Evolutionary conservation across 2,888 invertebrate genomes (phyloP).

Genomic region (Sipha maydis): DNA sequence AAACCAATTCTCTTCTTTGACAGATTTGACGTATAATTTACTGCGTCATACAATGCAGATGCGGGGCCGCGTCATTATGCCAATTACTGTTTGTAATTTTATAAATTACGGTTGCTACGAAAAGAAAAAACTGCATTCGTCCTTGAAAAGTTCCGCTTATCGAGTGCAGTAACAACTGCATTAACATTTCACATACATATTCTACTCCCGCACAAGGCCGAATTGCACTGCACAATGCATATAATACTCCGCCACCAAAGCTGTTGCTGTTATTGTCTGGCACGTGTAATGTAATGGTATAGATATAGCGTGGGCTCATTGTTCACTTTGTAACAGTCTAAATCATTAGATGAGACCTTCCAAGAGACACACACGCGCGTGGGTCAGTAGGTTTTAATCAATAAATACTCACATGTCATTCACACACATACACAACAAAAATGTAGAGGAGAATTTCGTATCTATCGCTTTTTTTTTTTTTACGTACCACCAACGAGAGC

Average conservation of each 20-base stretch:
- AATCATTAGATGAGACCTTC: slow-evolving; percentile 17
- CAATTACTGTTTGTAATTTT: background rate
- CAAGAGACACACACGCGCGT: background rate
- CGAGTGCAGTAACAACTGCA: slow-evolving; percentile 48
- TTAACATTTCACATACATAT: slow-evolving; percentile 22
- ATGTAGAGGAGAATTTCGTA: background rate
- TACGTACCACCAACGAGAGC: background rate
- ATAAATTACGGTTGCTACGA: slow-evolving; percentile 3
- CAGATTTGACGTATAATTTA: background rate
- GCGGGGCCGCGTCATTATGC: background rate
- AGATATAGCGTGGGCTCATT: slow-evolving; percentile 12
- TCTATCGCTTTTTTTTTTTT: background rate
- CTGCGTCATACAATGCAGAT: background rate
- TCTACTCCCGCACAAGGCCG: slow-evolving; percentile 36
- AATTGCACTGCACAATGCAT: slow-evolving; percentile 5
- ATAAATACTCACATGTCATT: background rate
- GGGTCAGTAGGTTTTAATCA: background rate
- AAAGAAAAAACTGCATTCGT: slow-evolving; percentile 33
- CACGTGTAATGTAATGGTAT: slow-evolving; percentile 28
- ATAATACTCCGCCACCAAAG: background rate
- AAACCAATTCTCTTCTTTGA: background rate
- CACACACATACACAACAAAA: background rate
- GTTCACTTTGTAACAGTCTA: slow-evolving; percentile 1
- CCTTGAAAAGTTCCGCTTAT: slow-evolving; percentile 52
- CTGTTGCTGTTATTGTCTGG: slow-evolving; percentile 11